A percentile compares a stretch with the other conserved stretches of the same genome.
These are phyloP conservation scores for Argynnis bischoffii DNA, from an alignment of 2,888 invertebrate genomes.

Conservation along the genomic window DNA sequence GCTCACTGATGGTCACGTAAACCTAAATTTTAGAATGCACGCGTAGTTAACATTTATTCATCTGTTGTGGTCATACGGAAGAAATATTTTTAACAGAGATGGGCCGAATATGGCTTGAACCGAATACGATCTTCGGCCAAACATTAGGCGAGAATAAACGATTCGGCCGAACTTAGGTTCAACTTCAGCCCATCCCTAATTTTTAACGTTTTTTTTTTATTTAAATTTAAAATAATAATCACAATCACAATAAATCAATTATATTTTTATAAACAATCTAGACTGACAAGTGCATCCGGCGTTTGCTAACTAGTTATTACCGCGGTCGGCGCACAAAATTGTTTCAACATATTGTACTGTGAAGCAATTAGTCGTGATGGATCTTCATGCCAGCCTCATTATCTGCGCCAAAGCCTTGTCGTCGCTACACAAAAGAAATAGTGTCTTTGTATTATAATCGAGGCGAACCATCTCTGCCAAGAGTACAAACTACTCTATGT, in stretches of 20 bases:
- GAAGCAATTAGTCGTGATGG: constrained; percentile 32
- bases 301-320: constrained; percentile 17
- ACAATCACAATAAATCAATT: background rate
- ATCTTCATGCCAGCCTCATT: constrained; percentile 27
- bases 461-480: constrained; percentile 8
- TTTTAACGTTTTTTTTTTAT: background rate
- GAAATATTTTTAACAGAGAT: too few species aligned
- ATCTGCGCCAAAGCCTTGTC: constrained; percentile 24
- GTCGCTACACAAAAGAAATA: constrained; percentile 18
- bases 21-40: too few species aligned
- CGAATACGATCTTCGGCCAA: too few species aligned
- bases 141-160: too few species aligned
- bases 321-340: constrained; percentile 20
- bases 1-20: too few species aligned
- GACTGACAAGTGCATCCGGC: constrained; percentile 18
- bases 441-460: constrained; percentile 13
- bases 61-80: too few species aligned
- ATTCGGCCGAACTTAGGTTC: too few species aligned
- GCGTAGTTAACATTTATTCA: too few species aligned
- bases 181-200: background rate
- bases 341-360: constrained; percentile 19
- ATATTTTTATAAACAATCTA: constrained; percentile 15
- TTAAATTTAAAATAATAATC: background rate
- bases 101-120: too few species aligned
- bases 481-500: background rate